Evolutionary conservation across 2,797 vertebrate species (phyloP), one percentile per base, ranked within the genome.

Genomic region (Sibirionetta formosa): DNA sequence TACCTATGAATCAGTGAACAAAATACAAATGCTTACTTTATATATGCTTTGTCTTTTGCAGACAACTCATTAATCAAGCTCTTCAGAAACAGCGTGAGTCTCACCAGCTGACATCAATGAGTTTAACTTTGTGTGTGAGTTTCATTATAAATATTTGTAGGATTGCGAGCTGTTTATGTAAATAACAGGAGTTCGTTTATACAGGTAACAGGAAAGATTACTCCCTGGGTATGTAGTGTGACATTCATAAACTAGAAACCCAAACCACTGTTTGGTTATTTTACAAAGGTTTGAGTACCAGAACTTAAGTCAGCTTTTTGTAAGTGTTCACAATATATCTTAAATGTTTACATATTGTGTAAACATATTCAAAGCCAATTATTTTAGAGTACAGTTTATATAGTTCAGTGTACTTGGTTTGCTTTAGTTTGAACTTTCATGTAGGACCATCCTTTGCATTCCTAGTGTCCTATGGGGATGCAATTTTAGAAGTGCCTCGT

Each of bases 111-210:
- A 5, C 64, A 63, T n/a, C 42, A 77, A 29, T 7, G 35, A 46
- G 42, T 51, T 53, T 80, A 79, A 71, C 44, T 84, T 90, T 66
- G 44, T 48, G 29, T 19, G n/a, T 66, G 51, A 91, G 53, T 87
- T 91, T 87, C 44, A 65, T 26, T 1, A 27, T n/a, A 90, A 93
- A 71, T 75, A 88, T 91, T 95, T 89, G 82, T 51, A 78, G 48
- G 86, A 87, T 42, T 60, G 88, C 80, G 81, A 48, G 1, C 14
- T 89, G 14, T 75, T 82, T 77, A 58, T 60, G 26, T 64, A 84
- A 75, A 76, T 40, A 92, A 42, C 36, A 76, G 33, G 66, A 88
- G 36, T 36, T 91, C 76, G 51, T 79, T 95, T 91, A 88, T 42
- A 64, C 2, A 51, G 15, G 18, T 42, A 77, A 72, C 78, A 73